These are phyloP conservation scores for Camarhynchus parvulus DNA, from an alignment of 2,113 vertebrate genomes.

Conservation along the genomic window DNA sequence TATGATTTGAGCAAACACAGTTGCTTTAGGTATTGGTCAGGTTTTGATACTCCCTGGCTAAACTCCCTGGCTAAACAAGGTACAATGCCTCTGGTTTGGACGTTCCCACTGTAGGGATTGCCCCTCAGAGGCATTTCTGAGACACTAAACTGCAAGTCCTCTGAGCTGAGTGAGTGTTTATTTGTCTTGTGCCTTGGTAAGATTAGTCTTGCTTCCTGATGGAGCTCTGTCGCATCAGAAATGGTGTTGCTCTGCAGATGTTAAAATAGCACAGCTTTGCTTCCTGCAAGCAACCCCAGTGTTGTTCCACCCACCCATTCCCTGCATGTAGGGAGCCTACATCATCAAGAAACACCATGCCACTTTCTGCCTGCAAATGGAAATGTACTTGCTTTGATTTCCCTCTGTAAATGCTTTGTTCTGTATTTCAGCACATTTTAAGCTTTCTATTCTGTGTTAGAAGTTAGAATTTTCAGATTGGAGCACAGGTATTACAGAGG, in stretches of 20 bases:
- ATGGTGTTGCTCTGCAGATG: neutral
- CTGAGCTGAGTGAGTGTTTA: neutral
- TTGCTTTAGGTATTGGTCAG: neutral
- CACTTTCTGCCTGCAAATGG: constrained; percentile 14
- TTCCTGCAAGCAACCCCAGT: neutral
- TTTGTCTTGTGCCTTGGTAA: neutral
- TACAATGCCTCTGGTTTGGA: neutral
- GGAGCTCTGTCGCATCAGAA: neutral
- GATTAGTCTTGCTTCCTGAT: neutral
- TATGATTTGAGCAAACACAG: neutral
- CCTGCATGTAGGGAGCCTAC: neutral
- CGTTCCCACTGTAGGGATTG: neutral
- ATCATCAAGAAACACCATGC: neutral
- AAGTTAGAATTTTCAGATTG: constrained; percentile 37
- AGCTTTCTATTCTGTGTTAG: neutral
- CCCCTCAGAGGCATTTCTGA: neutral
- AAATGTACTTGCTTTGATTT: constrained; percentile 44
- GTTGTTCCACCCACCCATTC: neutral
- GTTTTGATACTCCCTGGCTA: neutral
- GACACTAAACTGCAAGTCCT: neutral
- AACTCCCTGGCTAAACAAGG: neutral
- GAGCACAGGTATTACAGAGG: neutral
- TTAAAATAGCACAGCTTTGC: neutral
- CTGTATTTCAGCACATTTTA: constrained; percentile 28
- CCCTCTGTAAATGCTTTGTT: constrained; percentile 36